Evolutionary conservation across 1,140 invertebrate species (phyloP).

Genomic region (Oryctes rhinoceros): DNA sequence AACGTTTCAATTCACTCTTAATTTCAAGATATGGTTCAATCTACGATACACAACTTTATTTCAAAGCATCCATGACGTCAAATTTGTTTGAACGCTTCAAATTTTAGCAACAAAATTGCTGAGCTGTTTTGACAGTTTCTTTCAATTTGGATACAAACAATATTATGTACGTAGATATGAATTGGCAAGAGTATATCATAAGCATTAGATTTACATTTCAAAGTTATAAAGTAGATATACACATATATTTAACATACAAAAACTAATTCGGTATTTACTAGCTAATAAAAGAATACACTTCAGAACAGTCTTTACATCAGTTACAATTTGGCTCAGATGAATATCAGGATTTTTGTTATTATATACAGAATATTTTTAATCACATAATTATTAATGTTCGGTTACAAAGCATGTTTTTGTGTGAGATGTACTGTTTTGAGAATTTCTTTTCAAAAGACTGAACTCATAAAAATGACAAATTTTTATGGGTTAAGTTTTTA

Average conservation of each 20-base stretch:
- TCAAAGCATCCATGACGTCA: too few species aligned
- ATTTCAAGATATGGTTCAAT: too few species aligned
- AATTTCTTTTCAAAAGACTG: too few species aligned
- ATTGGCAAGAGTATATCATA: slow-evolving; percentile 40
- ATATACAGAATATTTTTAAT: slow-evolving; percentile 29
- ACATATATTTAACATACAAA: slow-evolving; percentile 17
- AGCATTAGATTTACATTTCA: slow-evolving; percentile 35
- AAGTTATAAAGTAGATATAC: slow-evolving; percentile 24
- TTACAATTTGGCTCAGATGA: slow-evolving; percentile 33
- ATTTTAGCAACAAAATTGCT: slow-evolving; percentile 9
- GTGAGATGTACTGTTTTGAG: too few species aligned
- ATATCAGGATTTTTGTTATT: slow-evolving; percentile 12
- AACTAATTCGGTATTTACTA: slow-evolving; percentile 13
- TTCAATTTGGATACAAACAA: background rate
- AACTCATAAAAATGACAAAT: too few species aligned
- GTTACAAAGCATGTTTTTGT: too few species aligned
- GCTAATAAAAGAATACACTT: slow-evolving; percentile 18
- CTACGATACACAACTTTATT: too few species aligned
- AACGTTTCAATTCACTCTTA: too few species aligned
- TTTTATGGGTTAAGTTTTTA: too few species aligned
- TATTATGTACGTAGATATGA: slow-evolving; percentile 20
- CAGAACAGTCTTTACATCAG: slow-evolving; percentile 40
- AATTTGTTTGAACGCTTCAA: too few species aligned
- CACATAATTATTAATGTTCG: background rate
- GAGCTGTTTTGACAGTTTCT: background rate